Percentiles rank a stretch among this genome's conserved stretches.
These are phyloP conservation scores for Numenius phaeopus DNA, from an alignment of 2,797 vertebrate species.

Conservation along the genomic window DNA sequence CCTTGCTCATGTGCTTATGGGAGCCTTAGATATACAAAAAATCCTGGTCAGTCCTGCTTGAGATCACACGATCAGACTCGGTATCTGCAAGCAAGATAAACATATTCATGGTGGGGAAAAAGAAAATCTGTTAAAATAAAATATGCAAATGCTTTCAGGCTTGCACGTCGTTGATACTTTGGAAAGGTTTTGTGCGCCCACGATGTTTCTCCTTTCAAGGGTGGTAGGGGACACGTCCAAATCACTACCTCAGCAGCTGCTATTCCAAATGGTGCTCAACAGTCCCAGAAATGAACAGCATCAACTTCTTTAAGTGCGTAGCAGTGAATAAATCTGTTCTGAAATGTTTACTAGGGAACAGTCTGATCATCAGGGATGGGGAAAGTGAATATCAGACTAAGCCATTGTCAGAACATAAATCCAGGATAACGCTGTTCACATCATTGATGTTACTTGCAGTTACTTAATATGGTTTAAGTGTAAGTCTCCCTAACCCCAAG, in stretches of 20 bases:
- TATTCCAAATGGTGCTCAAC: slow-evolving; percentile 45
- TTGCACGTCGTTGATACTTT: slow-evolving; percentile 28
- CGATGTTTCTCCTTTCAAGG: slow-evolving; percentile 58
- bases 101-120: not conserved
- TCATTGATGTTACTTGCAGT: not conserved
- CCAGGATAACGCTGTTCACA: not conserved
- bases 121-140: slow-evolving; percentile 44
- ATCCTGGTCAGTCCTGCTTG: not conserved
- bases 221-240: slow-evolving; percentile 41
- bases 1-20: not conserved
- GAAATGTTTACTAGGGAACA: slow-evolving; percentile 31
- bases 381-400: not conserved
- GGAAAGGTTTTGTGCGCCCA: slow-evolving; percentile 23
- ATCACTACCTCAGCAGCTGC: slow-evolving; percentile 33
- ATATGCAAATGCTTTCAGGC: slow-evolving; percentile 55
- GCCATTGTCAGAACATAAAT: not conserved
- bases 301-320: not conserved
- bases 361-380: not conserved
- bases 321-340: slow-evolving; percentile 52
- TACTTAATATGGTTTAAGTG: not conserved
- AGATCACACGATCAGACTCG: not conserved
- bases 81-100: slow-evolving; percentile 35
- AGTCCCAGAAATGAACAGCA: slow-evolving; percentile 58
- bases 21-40: slow-evolving; percentile 3
- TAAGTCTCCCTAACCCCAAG: not conserved